These are phyloP conservation scores for Thunnus maccoyii DNA, from an alignment of 2,113 vertebrate species.

Conservation along the genomic window DNA sequence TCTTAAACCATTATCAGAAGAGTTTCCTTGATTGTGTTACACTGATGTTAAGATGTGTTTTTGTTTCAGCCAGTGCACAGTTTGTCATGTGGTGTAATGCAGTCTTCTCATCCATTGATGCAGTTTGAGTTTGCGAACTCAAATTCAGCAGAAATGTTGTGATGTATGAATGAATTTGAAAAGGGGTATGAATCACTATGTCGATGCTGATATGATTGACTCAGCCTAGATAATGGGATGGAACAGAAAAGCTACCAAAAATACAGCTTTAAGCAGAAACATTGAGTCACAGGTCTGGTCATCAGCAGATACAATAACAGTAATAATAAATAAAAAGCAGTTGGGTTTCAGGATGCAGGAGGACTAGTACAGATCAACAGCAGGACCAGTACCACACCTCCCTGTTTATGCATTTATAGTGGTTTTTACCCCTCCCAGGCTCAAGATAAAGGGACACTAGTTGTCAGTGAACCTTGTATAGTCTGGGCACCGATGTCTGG, in stretches of 20 bases:
- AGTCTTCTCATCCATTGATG: too few relatives aligned
- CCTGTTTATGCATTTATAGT: constrained; percentile 4
- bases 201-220: too few relatives aligned
- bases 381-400: constrained; percentile 1
- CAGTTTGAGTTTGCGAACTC: background rate
- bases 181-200: too few relatives aligned
- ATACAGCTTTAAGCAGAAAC: constrained; percentile 37
- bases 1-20: too few relatives aligned
- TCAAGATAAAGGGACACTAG: constrained; percentile 1
- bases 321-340: too few relatives aligned
- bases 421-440: background rate
- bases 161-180: background rate
- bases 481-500: constrained; percentile 14
- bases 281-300: constrained; percentile 9
- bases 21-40: too few relatives aligned
- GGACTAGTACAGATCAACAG: background rate
- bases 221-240: constrained; percentile 25
- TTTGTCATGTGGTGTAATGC: too few relatives aligned
- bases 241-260: constrained; percentile 18
- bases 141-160: constrained; percentile 7
- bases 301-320: constrained; percentile 25
- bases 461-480: constrained; percentile 28
- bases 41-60: too few relatives aligned
- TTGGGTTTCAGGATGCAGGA: constrained; percentile 2
- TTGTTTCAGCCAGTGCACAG: too few relatives aligned